Conservation (phyloP, 2,113 vertebrate genomes). For the Oryzias celebensis region DNA sequence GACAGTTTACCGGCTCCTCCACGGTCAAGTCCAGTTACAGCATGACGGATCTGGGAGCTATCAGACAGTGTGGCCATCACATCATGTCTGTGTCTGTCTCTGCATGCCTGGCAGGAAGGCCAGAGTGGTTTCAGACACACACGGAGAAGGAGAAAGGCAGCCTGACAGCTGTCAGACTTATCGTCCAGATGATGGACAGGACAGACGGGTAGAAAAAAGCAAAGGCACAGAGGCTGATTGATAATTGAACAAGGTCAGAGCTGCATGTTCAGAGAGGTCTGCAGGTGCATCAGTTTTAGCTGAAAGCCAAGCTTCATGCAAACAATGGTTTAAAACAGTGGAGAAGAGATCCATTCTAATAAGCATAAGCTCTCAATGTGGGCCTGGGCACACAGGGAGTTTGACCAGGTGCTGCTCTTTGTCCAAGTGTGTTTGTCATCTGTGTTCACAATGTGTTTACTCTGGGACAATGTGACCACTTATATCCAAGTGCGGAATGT, state of each 20-base stretch:
- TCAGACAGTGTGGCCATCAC: constrained; percentile 73
- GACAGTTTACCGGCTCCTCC: constrained; percentile 73
- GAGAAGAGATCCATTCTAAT: constrained; percentile 63
- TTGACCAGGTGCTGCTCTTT: constrained; percentile 80
- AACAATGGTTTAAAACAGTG: constrained; percentile 61
- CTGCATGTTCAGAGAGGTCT: constrained; percentile 18
- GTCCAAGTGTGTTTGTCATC: constrained; percentile 35
- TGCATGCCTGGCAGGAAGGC: constrained; percentile 59
- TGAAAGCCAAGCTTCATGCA: constrained; percentile 45
- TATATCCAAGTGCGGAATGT: constrained; percentile 41
- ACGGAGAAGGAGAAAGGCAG: constrained; percentile 25
- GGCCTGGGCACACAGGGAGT: constrained; percentile 56
- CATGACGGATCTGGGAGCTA: constrained; percentile 67
- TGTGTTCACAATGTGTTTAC: constrained; percentile 53
- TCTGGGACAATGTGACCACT: constrained; percentile 49
- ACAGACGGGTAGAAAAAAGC: constrained; percentile 38
- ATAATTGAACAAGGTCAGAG: constrained; percentile 38
- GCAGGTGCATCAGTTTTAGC: constrained; percentile 56
- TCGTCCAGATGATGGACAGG: constrained; percentile 47
- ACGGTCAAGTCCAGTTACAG: constrained; percentile 71
- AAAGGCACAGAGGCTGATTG: constrained; percentile 31
- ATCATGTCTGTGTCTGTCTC: constrained; percentile 70
- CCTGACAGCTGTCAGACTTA: constrained; percentile 63
- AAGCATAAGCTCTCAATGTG: constrained; percentile 76
- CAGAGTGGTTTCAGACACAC: constrained; percentile 45